A percentile compares a stretch with the other conserved stretches of the same genome.
Conservation (phyloP, 35 echinoderm and acorn worm genomes). For the Chiridota heheva region DNA sequence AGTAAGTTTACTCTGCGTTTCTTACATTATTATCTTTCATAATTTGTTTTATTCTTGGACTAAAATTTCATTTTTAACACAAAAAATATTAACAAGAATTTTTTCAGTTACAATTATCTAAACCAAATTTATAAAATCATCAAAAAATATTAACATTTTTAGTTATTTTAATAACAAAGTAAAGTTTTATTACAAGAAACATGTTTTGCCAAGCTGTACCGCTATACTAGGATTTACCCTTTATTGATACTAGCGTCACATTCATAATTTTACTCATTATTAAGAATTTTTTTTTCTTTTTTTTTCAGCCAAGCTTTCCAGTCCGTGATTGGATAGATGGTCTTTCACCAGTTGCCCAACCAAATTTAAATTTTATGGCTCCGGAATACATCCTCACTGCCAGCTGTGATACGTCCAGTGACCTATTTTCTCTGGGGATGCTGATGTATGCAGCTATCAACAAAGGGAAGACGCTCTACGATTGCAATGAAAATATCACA, state of each 20-base stretch:
- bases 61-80: too few relatives aligned
- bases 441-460: slow-evolving; percentile 88
- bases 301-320: slow-evolving; percentile 55
- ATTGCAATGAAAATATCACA: slow-evolving; percentile 74
- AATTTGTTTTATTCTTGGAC: too few relatives aligned
- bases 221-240: not conserved
- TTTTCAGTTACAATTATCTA: too few relatives aligned
- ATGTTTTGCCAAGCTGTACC: not conserved
- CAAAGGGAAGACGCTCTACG: slow-evolving; percentile 65
- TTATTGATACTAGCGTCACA: not conserved
- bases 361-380: slow-evolving; percentile 83
- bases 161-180: too few relatives aligned
- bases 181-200: not conserved
- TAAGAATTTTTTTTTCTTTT: not conserved
- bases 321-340: slow-evolving; percentile 62
- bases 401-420: slow-evolving; percentile 95
- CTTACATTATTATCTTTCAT: too few relatives aligned
- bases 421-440: slow-evolving; percentile 91
- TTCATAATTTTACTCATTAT: not conserved
- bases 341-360: slow-evolving; percentile 64
- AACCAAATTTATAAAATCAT: too few relatives aligned
- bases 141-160: too few relatives aligned
- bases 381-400: slow-evolving; percentile 88
- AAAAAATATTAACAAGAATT: too few relatives aligned
- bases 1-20: too few relatives aligned